Evolutionary conservation across 2,888 invertebrate species (phyloP).

Genomic region (Anthrax anthrax): DNA sequence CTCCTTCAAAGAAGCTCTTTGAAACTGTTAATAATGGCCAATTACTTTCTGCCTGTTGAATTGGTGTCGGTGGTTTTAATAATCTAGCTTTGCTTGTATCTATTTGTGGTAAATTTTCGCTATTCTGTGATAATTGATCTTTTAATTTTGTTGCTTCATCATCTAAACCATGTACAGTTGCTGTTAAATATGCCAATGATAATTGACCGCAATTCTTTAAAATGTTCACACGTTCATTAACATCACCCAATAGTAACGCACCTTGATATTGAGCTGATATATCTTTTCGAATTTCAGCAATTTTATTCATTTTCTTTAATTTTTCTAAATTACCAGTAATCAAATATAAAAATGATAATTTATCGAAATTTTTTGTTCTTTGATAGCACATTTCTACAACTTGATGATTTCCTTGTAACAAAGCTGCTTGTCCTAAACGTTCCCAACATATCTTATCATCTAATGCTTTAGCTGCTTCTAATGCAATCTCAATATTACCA

Average conservation of each 20-base stretch:
- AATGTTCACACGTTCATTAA: conserved; percentile 74
- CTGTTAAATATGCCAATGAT: conserved; percentile 84
- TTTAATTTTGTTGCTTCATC: conserved; percentile 64
- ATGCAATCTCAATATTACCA: conserved; percentile 93
- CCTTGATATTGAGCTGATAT: conserved; percentile 94
- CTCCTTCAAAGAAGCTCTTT: conserved; percentile 51
- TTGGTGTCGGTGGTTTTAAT: conserved; percentile 78
- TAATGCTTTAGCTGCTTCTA: conserved; percentile 88
- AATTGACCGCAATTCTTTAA: conserved; percentile 59
- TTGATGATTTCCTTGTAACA: conserved; percentile 87
- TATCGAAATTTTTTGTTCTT: conserved; percentile 97
- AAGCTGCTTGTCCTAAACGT: conserved; percentile 81
- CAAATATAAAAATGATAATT: conserved; percentile 91
- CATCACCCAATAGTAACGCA: conserved; percentile 81
- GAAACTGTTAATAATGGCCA: conserved; percentile 95
- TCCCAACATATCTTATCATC: conserved; percentile 96
- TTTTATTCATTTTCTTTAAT: conserved; percentile 96
- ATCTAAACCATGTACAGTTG: conserved; percentile 75
- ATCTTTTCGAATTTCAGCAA: conserved; percentile 96
- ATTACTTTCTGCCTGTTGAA: conserved; percentile 82
- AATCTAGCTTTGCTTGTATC: conserved; percentile 55
- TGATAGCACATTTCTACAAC: conserved; percentile 99
- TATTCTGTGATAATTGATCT: conserved; percentile 49
- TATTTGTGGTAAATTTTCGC: conserved; percentile 51
- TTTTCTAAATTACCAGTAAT: conserved; percentile 98